Evolutionary conservation across 2,113 vertebrate species (phyloP).

Genomic region (Sigmodon hispidus): DNA sequence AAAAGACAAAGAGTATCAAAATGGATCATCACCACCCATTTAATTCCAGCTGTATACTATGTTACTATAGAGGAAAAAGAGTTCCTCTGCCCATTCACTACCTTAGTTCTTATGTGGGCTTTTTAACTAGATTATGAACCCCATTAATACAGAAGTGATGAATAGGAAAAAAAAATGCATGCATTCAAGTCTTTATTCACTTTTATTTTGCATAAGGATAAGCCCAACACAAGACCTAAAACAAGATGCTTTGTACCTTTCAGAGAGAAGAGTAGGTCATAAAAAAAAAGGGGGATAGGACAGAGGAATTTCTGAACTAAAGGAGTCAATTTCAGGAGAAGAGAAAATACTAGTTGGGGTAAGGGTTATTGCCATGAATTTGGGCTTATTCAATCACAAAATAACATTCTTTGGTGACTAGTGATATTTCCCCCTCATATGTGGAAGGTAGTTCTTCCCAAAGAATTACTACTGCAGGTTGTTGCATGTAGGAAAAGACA

Average conservation of each 20-base stretch:
- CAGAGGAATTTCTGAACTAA: neutral
- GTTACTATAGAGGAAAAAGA: neutral
- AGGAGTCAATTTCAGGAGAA: no score
- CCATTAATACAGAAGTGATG: neutral
- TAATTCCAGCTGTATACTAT: neutral
- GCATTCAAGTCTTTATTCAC: neutral
- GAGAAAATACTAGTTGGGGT: neutral
- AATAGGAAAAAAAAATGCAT: neutral
- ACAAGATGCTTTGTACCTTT: neutral
- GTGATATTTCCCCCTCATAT: neutral
- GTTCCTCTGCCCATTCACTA: neutral
- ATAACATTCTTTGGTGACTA: neutral
- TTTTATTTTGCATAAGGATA: no score
- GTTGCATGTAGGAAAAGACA: neutral
- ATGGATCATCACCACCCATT: neutral
- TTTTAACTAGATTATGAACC: neutral
- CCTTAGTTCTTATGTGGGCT: neutral
- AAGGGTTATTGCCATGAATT: neutral
- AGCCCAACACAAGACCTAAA: neutral
- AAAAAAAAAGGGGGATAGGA: neutral
- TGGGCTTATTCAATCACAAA: neutral
- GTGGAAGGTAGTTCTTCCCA: neutral
- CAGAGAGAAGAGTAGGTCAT: neutral
- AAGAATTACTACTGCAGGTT: neutral
- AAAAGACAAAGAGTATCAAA: neutral